Conservation (phyloP, 2,113 vertebrate genomes). For the Eulemur rufifrons region DNA sequence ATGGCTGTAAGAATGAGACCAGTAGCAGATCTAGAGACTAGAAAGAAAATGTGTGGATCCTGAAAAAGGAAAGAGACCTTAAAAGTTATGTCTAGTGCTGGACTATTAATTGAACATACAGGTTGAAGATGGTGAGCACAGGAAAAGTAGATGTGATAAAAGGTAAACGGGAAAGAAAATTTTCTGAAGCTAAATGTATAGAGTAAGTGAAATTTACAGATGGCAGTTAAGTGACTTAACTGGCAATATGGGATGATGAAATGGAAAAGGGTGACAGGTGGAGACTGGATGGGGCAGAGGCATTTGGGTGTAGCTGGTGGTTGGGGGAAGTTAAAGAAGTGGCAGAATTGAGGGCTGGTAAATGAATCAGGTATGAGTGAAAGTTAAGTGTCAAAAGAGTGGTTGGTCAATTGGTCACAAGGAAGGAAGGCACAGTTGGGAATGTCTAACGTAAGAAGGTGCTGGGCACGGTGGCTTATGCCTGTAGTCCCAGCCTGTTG, state of each 20-base stretch:
- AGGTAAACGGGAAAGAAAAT: neutral
- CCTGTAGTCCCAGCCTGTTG: too few species aligned
- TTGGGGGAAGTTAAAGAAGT: neutral
- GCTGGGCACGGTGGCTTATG: too few species aligned
- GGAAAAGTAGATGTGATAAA: neutral
- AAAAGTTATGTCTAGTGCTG: neutral
- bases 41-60: neutral
- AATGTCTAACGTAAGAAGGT: neutral
- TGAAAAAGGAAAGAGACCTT: neutral
- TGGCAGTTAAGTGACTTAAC: neutral
- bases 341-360: neutral
- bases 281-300: neutral
- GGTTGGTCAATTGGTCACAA: neutral
- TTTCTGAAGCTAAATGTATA: neutral
- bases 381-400: neutral
- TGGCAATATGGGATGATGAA: neutral
- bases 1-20: neutral
- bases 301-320: neutral
- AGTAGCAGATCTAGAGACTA: neutral
- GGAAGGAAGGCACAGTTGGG: neutral
- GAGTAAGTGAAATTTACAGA: neutral
- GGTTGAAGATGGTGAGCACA: neutral
- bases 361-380: neutral
- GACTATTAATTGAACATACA: neutral
- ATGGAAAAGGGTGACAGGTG: neutral